Evolutionary conservation across 2,888 invertebrate species (phyloP).

Genomic region (Laothoe populi): DNA sequence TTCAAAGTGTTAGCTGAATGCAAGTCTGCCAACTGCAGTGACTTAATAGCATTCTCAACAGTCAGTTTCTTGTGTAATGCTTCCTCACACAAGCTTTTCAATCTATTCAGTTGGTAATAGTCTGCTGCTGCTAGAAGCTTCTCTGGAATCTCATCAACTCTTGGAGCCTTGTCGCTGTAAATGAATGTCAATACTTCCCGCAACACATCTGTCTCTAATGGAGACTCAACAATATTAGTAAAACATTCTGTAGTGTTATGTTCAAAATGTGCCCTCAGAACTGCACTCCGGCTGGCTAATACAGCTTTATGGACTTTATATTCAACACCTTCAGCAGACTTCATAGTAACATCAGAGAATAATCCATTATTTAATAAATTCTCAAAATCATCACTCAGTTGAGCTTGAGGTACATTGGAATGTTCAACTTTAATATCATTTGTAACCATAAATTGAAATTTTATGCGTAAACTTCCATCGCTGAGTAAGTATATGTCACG

Average conservation of each 20-base stretch:
- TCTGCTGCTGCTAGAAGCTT: constrained; percentile 75
- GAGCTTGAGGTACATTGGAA: constrained; percentile 61
- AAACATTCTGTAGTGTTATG: constrained; percentile 73
- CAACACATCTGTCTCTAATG: constrained; percentile 69
- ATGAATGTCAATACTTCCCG: constrained; percentile 72
- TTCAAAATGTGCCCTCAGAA: constrained; percentile 75
- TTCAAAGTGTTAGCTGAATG: constrained; percentile 71
- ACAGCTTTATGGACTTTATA: constrained; percentile 76
- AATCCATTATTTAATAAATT: constrained; percentile 67
- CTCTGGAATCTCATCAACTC: constrained; percentile 75
- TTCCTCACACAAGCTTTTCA: constrained; percentile 75
- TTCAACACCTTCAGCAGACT: constrained; percentile 68
- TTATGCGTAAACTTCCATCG: constrained; percentile 71
- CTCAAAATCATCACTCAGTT: constrained; percentile 72
- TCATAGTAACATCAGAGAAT: constrained; percentile 75
- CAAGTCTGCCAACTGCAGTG: constrained; percentile 71
- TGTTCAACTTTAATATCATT: constrained; percentile 71
- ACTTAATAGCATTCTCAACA: constrained; percentile 77
- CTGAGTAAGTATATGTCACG: constrained; percentile 65
- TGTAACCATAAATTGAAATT: constrained; percentile 74
- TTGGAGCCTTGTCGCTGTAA: constrained; percentile 75
- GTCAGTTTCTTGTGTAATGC: constrained; percentile 73
- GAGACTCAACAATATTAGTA: constrained; percentile 72
- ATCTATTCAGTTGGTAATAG: constrained; percentile 70
- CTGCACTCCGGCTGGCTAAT: constrained; percentile 72